phyloP scores from a whole-genome alignment of 2,888 invertebrate genomes.

The Torymus aiolomorphi region DNA sequence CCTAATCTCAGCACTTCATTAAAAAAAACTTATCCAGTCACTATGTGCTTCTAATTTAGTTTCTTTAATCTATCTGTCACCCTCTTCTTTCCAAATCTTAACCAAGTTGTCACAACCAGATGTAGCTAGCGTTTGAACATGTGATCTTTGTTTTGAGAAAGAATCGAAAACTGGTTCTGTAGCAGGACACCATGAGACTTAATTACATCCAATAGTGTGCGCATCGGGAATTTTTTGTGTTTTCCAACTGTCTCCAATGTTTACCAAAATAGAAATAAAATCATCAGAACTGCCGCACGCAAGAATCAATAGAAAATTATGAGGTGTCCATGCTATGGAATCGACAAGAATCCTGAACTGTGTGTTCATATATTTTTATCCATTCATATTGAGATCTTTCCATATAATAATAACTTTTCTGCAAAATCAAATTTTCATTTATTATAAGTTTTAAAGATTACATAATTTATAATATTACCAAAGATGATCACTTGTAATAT shows the following conservation, averaged over 20 bases:
- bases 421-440: constrained; percentile 26
- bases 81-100: too few species aligned
- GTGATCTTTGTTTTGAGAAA: constrained; percentile 74
- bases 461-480: too few species aligned
- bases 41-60: too few species aligned
- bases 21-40: too few species aligned
- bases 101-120: too few species aligned
- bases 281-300: constrained; percentile 99
- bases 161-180: constrained; percentile 81
- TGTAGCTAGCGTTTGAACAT: constrained; percentile 88
- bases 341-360: constrained; percentile 98
- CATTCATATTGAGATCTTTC: constrained; percentile 96
- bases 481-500: too few species aligned
- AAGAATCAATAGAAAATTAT: constrained; percentile 93
- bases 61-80: too few species aligned
- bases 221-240: too few species aligned
- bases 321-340: constrained; percentile 97
- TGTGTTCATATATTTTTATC: constrained; percentile 95
- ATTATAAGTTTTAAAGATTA: too few species aligned
- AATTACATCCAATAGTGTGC: constrained; percentile 97
- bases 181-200: constrained; percentile 96
- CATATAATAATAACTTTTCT: constrained; percentile 99
- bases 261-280: constrained; percentile 91
- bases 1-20: too few species aligned
- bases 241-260: too few species aligned